phyloP scores from a whole-genome alignment of 2,888 invertebrate genomes.

The Criorhina ranunculi region DNA sequence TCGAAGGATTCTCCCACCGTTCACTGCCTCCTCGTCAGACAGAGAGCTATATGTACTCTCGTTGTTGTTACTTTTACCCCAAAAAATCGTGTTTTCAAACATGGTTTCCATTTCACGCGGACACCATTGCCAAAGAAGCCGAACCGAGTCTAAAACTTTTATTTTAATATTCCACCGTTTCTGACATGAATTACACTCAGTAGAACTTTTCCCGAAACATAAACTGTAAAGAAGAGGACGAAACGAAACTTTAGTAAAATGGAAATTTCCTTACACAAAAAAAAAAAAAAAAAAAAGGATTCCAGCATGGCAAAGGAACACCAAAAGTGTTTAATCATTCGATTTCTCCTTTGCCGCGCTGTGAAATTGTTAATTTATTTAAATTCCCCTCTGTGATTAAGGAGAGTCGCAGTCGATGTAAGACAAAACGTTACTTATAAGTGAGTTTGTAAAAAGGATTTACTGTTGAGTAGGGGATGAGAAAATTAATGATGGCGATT shows the following conservation, averaged over 20 bases:
- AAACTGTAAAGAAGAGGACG: slow-evolving; percentile 4
- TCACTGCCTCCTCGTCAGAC: not conserved
- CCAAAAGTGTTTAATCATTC: slow-evolving; percentile 69
- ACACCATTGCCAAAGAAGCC: slow-evolving; percentile 9
- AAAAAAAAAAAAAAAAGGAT: slow-evolving; percentile 2
- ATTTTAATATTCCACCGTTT: slow-evolving; percentile 58
- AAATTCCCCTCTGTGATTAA: slow-evolving; percentile 56
- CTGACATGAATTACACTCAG: slow-evolving; percentile 60
- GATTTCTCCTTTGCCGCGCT: slow-evolving; percentile 35
- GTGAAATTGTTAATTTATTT: slow-evolving; percentile 68
- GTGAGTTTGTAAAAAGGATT: slow-evolving; percentile 50
- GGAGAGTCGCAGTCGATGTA: slow-evolving; percentile 56
- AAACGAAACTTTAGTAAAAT: slow-evolving; percentile 32
- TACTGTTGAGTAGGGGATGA: not conserved
- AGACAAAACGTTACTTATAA: slow-evolving; percentile 68
- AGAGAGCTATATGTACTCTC: not conserved
- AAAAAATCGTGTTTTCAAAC: slow-evolving; percentile 3
- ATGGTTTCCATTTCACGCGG: slow-evolving; percentile 43
- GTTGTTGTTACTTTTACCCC: slow-evolving; percentile 13
- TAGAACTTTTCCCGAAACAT: slow-evolving; percentile 39
- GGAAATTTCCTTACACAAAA: slow-evolving; percentile 18
- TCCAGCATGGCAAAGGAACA: not conserved
- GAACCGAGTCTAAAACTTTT: slow-evolving; percentile 46
- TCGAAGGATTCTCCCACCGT: not conserved
- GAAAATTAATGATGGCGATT: slow-evolving; percentile 63